phyloP scores from a whole-genome alignment of 2,797 vertebrate genomes.

The Rhincodon typus region DNA sequence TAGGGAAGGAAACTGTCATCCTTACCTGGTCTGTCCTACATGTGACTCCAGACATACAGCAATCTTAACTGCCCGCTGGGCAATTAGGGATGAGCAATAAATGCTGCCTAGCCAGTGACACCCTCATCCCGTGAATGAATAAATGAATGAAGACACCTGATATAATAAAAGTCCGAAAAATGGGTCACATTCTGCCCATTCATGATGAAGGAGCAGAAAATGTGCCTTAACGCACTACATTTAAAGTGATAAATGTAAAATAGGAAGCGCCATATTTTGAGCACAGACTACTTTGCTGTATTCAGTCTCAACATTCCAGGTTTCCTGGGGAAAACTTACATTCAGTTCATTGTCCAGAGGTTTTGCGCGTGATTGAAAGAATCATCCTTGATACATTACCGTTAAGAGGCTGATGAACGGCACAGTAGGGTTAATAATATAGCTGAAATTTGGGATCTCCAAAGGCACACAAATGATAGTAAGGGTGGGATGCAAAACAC shows the following conservation, averaged over 20 bases:
- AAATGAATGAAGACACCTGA: not conserved
- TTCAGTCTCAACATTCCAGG: not conserved
- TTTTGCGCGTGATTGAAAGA: not conserved
- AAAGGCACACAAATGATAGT: not conserved
- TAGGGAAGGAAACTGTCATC: no score
- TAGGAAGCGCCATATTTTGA: not conserved
- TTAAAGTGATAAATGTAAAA: not conserved
- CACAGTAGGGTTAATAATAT: not conserved
- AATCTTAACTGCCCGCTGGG: no score
- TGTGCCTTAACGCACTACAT: not conserved
- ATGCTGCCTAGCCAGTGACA: no score
- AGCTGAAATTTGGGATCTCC: not conserved
- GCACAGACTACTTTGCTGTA: not conserved
- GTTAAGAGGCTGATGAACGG: not conserved
- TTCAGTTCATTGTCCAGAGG: not conserved
- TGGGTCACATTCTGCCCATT: not conserved
- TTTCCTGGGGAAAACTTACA: not conserved
- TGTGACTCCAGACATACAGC: no score
- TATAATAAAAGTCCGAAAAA: not conserved
- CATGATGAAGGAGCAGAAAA: not conserved
- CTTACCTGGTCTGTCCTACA: no score
- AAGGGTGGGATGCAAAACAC: not conserved
- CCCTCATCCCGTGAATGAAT: no score
- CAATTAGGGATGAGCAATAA: no score
- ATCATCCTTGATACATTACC: not conserved